phyloP scores from a whole-genome alignment of 2,797 vertebrate species.

The Hafferia zeledoni region DNA sequence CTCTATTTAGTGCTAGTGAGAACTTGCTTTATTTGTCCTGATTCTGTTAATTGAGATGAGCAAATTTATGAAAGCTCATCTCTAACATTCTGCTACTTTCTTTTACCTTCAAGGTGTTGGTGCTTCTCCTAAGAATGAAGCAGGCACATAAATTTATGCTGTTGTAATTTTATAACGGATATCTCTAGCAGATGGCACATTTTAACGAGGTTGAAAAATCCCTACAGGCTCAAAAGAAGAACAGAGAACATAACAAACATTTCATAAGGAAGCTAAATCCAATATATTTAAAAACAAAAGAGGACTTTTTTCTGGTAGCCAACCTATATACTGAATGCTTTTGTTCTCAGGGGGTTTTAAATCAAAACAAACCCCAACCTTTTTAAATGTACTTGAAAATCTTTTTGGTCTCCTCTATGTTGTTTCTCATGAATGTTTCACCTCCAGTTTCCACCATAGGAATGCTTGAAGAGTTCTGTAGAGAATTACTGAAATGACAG shows the following conservation, averaged over 20 bases:
- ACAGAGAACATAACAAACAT: neutral
- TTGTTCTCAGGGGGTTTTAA: neutral
- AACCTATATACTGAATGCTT: neutral
- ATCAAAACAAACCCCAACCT: neutral
- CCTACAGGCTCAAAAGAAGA: neutral
- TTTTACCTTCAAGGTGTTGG: constrained; percentile 3
- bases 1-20: neutral
- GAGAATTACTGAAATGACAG: neutral
- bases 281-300: constrained; percentile 7
- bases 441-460: neutral
- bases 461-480: neutral
- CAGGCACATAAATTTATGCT: neutral
- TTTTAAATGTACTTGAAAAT: neutral
- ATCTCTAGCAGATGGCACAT: constrained; percentile 39
- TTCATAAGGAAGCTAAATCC: constrained; percentile 24
- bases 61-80: neutral
- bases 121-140: constrained; percentile 12
- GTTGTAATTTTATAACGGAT: constrained; percentile 3
- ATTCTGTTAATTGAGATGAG: neutral
- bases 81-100: neutral
- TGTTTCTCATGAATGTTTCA: neutral
- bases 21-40: neutral
- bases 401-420: neutral
- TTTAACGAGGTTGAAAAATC: constrained; percentile 20
- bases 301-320: neutral